These are phyloP conservation scores for Equus przewalskii DNA, from an alignment of 2,113 vertebrate species.

Conservation along the genomic window DNA sequence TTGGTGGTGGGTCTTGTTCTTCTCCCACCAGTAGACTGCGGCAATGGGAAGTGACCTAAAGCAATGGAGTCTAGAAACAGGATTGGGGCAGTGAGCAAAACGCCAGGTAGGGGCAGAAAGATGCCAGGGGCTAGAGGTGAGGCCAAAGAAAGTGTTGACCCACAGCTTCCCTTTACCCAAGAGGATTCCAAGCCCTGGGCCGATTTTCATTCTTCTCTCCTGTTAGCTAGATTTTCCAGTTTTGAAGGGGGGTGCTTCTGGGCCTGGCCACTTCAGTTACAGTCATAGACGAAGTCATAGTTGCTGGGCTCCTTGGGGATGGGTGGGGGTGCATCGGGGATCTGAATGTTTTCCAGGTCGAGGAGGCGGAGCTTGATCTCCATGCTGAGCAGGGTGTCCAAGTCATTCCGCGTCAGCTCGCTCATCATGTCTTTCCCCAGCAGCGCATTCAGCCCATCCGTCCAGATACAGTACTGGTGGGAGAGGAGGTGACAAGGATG, in stretches of 20 bases:
- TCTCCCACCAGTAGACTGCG: conserved; percentile 48
- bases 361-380: conserved; percentile 99
- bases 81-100: conserved; percentile 71
- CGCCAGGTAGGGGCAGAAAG: conserved; percentile 49
- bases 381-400: conserved; percentile 99
- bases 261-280: conserved; percentile 91
- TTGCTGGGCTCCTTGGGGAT: conserved; percentile 99
- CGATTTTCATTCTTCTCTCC: conserved; percentile 74
- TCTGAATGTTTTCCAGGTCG: conserved; percentile 99
- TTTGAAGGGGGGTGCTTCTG: conserved; percentile 24
- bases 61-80: conserved; percentile 79
- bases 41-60: conserved; percentile 81
- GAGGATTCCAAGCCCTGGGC: conserved; percentile 77
- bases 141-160: conserved; percentile 68
- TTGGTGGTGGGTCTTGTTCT: conserved; percentile 72
- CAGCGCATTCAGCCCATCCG: conserved; percentile 97
- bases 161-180: conserved; percentile 61
- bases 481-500: conserved; percentile 33
- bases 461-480: conserved; percentile 98
- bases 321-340: conserved; percentile 97
- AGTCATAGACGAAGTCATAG: conserved; percentile 99
- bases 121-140: conserved; percentile 39
- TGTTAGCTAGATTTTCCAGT: conserved; percentile 89
- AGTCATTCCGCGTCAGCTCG: conserved; percentile 96
- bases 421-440: conserved; percentile 99